Conservation (phyloP, 2,113 vertebrate genomes). For the Sclerurus mexicanus region DNA sequence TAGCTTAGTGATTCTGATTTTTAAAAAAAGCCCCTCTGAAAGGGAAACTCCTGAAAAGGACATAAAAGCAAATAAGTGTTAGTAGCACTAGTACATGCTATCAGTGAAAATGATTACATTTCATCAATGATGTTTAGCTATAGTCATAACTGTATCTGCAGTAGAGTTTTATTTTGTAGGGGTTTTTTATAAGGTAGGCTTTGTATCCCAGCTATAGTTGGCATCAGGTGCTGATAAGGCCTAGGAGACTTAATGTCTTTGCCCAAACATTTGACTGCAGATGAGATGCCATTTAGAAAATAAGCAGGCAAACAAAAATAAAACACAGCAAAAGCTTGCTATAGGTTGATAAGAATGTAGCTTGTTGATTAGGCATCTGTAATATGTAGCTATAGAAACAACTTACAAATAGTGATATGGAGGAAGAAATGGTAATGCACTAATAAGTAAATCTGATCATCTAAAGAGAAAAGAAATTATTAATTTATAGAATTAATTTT, state of each 20-base stretch:
- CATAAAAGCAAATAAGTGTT: background rate
- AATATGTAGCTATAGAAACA: background rate
- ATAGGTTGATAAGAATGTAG: background rate
- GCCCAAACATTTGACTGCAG: background rate
- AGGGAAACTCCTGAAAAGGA: background rate
- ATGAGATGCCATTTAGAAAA: background rate
- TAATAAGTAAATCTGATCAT: background rate
- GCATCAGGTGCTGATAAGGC: background rate
- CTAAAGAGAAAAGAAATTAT: background rate
- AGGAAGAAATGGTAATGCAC: background rate
- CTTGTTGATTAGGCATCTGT: background rate
- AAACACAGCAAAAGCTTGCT: background rate
- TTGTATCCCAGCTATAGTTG: background rate
- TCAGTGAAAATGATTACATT: background rate
- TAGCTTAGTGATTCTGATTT: background rate
- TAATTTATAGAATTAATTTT: background rate
- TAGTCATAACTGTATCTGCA: background rate
- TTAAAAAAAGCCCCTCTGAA: background rate
- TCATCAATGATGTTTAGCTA: background rate
- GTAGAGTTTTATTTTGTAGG: background rate
- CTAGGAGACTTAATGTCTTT: background rate
- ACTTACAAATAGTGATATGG: background rate
- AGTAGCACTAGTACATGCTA: background rate
- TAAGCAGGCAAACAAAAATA: background rate
- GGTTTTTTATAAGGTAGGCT: background rate